These are phyloP conservation scores for Lasaia peninsularis DNA, from an alignment of 1,140 invertebrate genomes.

Conservation along the genomic window DNA sequence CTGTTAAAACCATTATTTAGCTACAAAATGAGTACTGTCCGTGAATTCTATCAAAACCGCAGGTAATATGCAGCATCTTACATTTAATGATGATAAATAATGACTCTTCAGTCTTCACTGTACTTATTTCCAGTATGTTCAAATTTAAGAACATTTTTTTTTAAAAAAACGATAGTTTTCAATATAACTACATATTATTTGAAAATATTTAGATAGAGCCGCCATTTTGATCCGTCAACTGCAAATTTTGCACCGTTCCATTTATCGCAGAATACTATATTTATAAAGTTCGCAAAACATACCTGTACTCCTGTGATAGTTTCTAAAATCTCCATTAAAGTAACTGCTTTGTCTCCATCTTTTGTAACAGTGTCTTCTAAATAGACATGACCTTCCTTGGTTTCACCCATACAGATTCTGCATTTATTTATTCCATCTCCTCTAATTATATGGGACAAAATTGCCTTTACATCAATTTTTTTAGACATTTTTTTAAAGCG, in stretches of 20 bases:
- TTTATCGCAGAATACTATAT: slow-evolving; percentile 48
- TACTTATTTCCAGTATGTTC: background rate
- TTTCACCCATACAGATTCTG: slow-evolving; percentile 67
- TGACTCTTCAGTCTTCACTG: too few species aligned
- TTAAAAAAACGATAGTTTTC: too few species aligned
- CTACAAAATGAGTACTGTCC: too few species aligned
- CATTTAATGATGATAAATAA: too few species aligned
- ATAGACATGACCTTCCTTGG: slow-evolving; percentile 57
- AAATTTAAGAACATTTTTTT: background rate
- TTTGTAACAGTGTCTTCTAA: slow-evolving; percentile 65
- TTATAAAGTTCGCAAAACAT: slow-evolving; percentile 31
- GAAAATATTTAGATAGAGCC: too few species aligned
- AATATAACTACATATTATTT: too few species aligned
- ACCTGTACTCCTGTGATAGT: slow-evolving; percentile 63
- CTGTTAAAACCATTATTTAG: too few species aligned
- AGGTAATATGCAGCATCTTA: too few species aligned
- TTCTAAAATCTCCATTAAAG: slow-evolving; percentile 56
- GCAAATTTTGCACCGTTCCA: slow-evolving; percentile 55
- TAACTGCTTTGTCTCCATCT: slow-evolving; percentile 55
- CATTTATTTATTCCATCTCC: slow-evolving; percentile 62
- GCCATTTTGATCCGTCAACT: slow-evolving; percentile 54
- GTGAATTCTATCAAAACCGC: too few species aligned
- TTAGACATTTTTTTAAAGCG: slow-evolving; percentile 39
- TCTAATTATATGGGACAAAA: slow-evolving; percentile 58
- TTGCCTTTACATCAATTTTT: slow-evolving; percentile 61